Conservation (phyloP, 2,797 vertebrate species). For the Podarcis siculus region DNA sequence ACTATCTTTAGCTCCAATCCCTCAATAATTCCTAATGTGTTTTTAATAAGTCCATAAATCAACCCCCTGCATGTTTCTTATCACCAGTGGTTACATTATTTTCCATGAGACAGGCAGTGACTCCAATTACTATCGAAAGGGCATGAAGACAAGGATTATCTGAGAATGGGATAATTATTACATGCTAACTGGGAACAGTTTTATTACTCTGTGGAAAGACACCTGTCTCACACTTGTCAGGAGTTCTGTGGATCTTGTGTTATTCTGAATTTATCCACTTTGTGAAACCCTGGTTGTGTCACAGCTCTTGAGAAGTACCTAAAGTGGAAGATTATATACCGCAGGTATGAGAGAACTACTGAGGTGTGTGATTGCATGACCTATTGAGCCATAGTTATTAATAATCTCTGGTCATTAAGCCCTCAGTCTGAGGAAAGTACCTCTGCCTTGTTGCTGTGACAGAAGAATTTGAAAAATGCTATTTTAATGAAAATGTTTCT, state of each 20-base stretch:
- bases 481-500: not conserved
- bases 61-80: not conserved
- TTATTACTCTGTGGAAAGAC: not conserved
- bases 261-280: not conserved
- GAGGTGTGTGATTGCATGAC: not conserved
- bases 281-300: not conserved
- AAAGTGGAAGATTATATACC: not conserved
- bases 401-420: not conserved
- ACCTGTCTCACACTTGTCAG: not conserved
- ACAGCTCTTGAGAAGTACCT: not conserved
- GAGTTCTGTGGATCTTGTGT: not conserved
- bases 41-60: slow-evolving; percentile 20
- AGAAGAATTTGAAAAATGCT: not conserved
- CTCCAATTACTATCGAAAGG: not conserved
- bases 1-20: not conserved
- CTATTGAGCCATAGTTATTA: not conserved
- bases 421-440: not conserved
- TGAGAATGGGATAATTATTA: not conserved
- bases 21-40: slow-evolving; percentile 3
- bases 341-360: not conserved
- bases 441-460: not conserved
- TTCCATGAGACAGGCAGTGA: not conserved
- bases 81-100: not conserved
- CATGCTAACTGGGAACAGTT: not conserved
- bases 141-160: not conserved